Conservation (phyloP, 2,888 invertebrate species). For the Lingula anatina region DNA sequence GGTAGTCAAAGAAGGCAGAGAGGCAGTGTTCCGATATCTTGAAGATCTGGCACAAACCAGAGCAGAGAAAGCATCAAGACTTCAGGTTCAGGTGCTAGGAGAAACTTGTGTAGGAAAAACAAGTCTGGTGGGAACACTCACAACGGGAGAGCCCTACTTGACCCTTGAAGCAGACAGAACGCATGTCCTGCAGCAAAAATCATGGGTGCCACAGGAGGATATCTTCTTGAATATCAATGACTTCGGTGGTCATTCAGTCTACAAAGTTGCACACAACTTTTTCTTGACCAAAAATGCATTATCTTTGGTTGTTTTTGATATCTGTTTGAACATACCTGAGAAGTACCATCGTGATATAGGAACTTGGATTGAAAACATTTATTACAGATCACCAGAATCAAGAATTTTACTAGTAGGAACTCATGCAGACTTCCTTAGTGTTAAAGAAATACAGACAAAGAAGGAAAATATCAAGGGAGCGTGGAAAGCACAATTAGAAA, state of each 20-base stretch:
- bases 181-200: conserved; percentile 39
- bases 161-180: conserved; percentile 37
- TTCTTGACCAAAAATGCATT: conserved; percentile 38
- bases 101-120: conserved; percentile 39
- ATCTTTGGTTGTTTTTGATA: conserved; percentile 37
- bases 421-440: conserved; percentile 28
- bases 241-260: conserved; percentile 43
- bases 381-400: too few species aligned
- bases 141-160: conserved; percentile 29
- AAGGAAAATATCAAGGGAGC: too few species aligned
- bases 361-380: too few species aligned
- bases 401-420: too few species aligned
- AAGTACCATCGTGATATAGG: conserved; percentile 25
- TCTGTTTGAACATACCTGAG: conserved; percentile 23
- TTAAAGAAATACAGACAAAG: conserved; percentile 21
- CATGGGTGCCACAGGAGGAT: conserved; percentile 40
- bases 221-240: conserved; percentile 36
- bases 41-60: conserved; percentile 31
- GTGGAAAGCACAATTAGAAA: too few species aligned
- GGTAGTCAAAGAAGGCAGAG: conserved; percentile 28
- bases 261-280: conserved; percentile 45
- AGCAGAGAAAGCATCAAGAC: conserved; percentile 34
- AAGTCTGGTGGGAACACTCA: conserved; percentile 32
- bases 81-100: conserved; percentile 38
- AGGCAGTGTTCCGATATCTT: conserved; percentile 23